Evolutionary conservation across 1,140 invertebrate species (phyloP).

Genomic region (Drosophila seguyi): DNA sequence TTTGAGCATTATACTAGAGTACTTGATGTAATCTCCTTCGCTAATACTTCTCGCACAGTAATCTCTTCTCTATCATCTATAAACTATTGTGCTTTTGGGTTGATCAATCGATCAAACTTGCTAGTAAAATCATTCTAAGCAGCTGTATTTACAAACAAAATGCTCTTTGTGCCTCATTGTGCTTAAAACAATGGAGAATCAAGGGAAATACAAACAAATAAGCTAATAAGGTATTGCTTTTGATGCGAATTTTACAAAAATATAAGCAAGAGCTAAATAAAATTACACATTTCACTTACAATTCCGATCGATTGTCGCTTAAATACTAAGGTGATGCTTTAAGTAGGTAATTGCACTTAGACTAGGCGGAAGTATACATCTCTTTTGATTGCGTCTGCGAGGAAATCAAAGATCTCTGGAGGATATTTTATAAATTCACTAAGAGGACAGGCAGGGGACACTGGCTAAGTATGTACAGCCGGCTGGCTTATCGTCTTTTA

Average conservation of each 20-base stretch:
- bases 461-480: constrained; percentile 9
- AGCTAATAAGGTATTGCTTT: not conserved
- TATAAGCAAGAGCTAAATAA: not conserved
- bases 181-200: not conserved
- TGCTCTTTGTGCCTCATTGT: not conserved
- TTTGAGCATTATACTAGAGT: constrained; percentile 36
- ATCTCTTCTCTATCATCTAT: not conserved
- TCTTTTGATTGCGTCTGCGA: not conserved
- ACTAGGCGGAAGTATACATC: constrained; percentile 10
- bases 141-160: constrained; percentile 8
- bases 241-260: not conserved
- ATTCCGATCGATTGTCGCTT: not conserved
- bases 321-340: constrained; percentile 9
- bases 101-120: not conserved
- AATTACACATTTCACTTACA: not conserved
- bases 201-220: not conserved
- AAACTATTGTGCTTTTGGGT: constrained; percentile 8
- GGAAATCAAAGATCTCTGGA: constrained; percentile 1
- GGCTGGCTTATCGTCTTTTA: not conserved
- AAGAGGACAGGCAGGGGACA: constrained; percentile 8
- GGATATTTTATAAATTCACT: constrained; percentile 47
- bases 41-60: constrained; percentile 3
- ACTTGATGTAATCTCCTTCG: constrained; percentile 3
- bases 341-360: constrained; percentile 7
- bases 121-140: not conserved